Evolutionary conservation across 2,797 vertebrate genomes (phyloP).

Genomic region (Sphenopsis melanotis): DNA sequence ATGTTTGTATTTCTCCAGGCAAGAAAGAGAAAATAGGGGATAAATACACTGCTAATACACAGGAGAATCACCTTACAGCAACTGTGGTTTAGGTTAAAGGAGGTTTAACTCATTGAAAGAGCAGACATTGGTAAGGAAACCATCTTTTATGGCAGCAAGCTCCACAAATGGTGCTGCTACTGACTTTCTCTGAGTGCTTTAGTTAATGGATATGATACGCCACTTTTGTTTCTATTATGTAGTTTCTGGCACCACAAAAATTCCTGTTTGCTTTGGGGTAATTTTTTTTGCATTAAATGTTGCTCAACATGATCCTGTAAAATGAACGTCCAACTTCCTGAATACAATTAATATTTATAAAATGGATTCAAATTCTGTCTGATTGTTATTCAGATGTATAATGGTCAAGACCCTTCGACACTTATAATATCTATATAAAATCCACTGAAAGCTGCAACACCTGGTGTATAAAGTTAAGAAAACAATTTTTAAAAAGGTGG

Average conservation of each 20-base stretch:
- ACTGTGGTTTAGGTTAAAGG: neutral
- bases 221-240: accelerated
- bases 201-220: neutral
- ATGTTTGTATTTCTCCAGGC: neutral
- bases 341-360: neutral
- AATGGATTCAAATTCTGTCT: neutral
- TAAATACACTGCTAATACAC: neutral
- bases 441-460: neutral
- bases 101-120: neutral
- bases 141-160: neutral
- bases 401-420: neutral
- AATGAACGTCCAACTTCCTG: neutral
- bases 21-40: neutral
- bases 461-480: neutral
- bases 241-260: neutral
- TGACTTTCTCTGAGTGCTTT: neutral
- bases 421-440: neutral
- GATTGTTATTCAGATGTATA: neutral
- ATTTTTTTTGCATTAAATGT: neutral
- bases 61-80: neutral
- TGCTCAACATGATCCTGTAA: neutral
- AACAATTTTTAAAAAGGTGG: accelerated
- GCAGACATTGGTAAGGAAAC: neutral
- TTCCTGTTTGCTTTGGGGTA: neutral
- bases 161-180: neutral